Evolutionary conservation across 2,113 vertebrate genomes (phyloP).

Genomic region (Anarhynchus alexandrinus): DNA sequence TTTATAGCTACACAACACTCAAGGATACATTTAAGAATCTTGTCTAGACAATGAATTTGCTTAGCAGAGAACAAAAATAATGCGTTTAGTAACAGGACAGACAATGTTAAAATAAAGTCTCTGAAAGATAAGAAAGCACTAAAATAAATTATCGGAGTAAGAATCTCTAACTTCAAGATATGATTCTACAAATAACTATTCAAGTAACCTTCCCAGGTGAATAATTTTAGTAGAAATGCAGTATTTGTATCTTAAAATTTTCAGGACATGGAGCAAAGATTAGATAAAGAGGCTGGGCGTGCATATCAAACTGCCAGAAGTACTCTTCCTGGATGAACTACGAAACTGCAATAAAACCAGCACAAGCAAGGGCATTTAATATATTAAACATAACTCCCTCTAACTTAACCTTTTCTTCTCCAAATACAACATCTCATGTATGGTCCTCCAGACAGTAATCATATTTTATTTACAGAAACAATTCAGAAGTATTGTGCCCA

Average conservation of each 20-base stretch:
- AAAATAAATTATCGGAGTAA: neutral
- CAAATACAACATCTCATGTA: neutral
- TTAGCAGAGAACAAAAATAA: neutral
- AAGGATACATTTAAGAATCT: neutral
- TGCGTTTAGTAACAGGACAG: neutral
- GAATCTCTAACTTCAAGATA: neutral
- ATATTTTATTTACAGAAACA: neutral
- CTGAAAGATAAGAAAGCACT: neutral
- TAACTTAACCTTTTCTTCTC: neutral
- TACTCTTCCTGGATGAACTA: neutral
- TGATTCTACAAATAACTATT: neutral
- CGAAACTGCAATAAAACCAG: neutral
- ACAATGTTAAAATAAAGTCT: neutral
- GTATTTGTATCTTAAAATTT: neutral
- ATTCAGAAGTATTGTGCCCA: neutral
- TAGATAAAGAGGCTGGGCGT: neutral
- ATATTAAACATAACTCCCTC: neutral
- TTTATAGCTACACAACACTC: accelerated
- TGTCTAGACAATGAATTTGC: neutral
- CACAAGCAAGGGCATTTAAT: neutral
- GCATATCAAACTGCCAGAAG: neutral
- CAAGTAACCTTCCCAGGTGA: neutral
- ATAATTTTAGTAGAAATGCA: neutral
- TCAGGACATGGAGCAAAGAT: neutral
- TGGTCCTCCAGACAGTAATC: neutral